phyloP scores from a whole-genome alignment of 2,113 vertebrate species.

The Tragelaphus scriptus region DNA sequence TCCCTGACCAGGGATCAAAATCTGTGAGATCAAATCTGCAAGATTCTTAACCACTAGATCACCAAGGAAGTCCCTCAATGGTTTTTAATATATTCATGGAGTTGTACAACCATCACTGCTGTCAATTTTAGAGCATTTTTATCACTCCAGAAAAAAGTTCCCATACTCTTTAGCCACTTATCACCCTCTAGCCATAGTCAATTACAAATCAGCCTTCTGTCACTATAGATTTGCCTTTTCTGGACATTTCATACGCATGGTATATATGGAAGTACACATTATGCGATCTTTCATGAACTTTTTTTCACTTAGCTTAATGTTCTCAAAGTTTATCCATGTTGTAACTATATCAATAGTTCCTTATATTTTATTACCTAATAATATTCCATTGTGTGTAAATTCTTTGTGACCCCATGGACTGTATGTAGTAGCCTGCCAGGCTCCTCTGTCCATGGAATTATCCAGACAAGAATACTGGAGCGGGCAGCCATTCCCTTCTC shows the following conservation, averaged over 20 bases:
- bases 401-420: background rate
- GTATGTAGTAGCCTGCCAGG: background rate
- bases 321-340: background rate
- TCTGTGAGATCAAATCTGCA: background rate
- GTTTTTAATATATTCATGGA: background rate
- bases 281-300: background rate
- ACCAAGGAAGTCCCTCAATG: background rate
- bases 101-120: background rate
- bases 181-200: background rate
- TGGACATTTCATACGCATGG: background rate
- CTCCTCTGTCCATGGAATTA: background rate
- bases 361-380: background rate
- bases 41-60: background rate
- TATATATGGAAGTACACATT: background rate
- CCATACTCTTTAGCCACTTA: background rate
- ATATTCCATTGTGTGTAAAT: background rate
- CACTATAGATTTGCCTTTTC: background rate
- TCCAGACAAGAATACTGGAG: background rate
- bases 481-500: background rate
- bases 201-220: background rate
- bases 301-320: background rate
- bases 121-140: background rate
- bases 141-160: background rate
- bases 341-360: background rate
- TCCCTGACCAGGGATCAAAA: background rate